phyloP scores from a whole-genome alignment of 2,113 vertebrate species.

The Gulo gulo region DNA sequence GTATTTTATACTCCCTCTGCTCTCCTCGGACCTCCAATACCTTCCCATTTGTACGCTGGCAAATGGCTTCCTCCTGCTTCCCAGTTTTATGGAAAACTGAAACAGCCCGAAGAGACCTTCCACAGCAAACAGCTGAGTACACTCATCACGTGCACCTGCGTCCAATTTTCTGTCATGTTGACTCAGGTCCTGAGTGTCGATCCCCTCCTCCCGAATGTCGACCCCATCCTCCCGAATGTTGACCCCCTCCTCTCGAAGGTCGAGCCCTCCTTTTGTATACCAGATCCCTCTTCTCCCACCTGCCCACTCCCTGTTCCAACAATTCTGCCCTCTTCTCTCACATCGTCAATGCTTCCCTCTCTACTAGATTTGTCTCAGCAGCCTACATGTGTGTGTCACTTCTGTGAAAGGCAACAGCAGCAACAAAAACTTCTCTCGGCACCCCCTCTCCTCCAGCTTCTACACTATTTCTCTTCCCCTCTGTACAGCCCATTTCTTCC shows the following conservation, averaged over 20 bases:
- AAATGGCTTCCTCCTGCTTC: background rate
- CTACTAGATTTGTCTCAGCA: background rate
- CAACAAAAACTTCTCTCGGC: background rate
- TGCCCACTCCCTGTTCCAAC: background rate
- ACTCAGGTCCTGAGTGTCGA: background rate
- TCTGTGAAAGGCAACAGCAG: background rate
- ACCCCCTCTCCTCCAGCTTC: no score
- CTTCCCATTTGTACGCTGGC: background rate
- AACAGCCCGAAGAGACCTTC: background rate
- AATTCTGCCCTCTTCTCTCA: background rate
- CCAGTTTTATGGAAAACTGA: background rate
- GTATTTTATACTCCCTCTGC: background rate
- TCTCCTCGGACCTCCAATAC: background rate
- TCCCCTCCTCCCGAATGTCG: background rate
- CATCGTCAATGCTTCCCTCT: background rate
- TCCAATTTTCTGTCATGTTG: background rate
- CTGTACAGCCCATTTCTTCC: background rate
- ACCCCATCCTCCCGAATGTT: background rate
- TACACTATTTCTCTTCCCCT: background rate
- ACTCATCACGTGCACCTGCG: background rate
- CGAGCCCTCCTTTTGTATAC: background rate
- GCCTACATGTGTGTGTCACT: background rate
- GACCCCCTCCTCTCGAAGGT: background rate
- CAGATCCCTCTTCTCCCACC: background rate
- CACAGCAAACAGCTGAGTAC: fast-evolving